Evolutionary conservation across 2,113 vertebrate species (phyloP).

Genomic region (Solenodon paradoxus): DNA sequence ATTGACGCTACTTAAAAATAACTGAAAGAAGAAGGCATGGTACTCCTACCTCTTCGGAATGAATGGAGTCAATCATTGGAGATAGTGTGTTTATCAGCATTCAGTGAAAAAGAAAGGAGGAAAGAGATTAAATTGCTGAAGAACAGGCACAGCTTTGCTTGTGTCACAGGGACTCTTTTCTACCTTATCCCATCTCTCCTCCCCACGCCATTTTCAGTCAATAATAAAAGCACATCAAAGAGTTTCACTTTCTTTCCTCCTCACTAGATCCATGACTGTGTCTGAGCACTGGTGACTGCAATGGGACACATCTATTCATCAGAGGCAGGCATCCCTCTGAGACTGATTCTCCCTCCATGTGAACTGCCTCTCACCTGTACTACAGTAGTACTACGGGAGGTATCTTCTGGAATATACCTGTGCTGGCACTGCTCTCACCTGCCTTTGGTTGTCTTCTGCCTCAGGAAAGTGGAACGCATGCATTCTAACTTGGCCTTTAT

Average conservation of each 20-base stretch:
- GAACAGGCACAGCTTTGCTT: neutral
- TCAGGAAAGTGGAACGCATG: neutral
- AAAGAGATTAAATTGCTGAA: neutral
- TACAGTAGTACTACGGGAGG: neutral
- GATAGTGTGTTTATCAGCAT: neutral
- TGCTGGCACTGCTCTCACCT: neutral
- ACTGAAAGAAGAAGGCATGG: neutral
- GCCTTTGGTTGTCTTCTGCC: neutral
- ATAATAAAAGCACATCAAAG: rapidly evolving
- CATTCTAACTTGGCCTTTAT: neutral
- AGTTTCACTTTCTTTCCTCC: neutral
- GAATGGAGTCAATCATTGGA: neutral
- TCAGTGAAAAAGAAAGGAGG: neutral
- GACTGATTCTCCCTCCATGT: neutral
- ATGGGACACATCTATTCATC: rapidly evolving
- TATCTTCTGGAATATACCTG: neutral
- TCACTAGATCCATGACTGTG: neutral
- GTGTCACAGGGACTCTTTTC: neutral
- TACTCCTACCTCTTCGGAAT: neutral
- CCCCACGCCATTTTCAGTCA: neutral
- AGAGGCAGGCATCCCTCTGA: neutral
- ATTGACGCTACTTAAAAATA: neutral
- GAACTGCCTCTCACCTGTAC: neutral
- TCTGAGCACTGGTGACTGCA: neutral
- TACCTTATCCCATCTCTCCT: neutral